Evolutionary conservation across 2,797 vertebrate species (phyloP).

Genomic region (Linurgus olivaceus): DNA sequence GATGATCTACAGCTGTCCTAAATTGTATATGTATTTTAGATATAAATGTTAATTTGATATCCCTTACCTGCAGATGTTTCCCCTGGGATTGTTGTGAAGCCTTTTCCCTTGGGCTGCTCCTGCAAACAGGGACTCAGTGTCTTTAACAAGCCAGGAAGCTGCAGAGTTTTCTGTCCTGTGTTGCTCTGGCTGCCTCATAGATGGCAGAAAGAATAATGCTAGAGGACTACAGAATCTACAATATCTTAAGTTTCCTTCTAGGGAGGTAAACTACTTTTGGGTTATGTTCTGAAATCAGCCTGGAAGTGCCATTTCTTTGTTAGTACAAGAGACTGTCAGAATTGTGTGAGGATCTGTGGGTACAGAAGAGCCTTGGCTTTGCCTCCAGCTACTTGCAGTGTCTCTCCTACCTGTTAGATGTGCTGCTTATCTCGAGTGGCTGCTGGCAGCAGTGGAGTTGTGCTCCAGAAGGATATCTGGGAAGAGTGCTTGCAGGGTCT

Average conservation of each 20-base stretch:
- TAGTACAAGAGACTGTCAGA: not conserved
- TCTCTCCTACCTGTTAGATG: not conserved
- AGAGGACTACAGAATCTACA: not conserved
- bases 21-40: not conserved
- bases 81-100: not conserved
- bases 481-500: not conserved
- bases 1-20: not conserved
- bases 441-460: not conserved
- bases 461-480: not conserved
- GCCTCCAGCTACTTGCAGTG: not conserved
- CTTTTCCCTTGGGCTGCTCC: not conserved
- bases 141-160: not conserved
- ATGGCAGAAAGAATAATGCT: not conserved
- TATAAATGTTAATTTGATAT: not conserved
- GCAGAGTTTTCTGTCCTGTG: not conserved
- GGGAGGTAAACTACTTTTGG: not conserved
- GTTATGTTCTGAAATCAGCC: not conserved
- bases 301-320: not conserved
- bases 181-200: not conserved
- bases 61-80: not conserved
- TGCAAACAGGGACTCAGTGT: not conserved
- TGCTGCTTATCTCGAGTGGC: constrained; percentile 10
- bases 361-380: not conserved
- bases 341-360: not conserved
- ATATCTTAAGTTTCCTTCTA: not conserved